Evolutionary conservation across 2,797 vertebrate genomes (phyloP), one percentile per base, ranked within the genome.

Genomic region (Lepidocolaptes lacrymiger): DNA sequence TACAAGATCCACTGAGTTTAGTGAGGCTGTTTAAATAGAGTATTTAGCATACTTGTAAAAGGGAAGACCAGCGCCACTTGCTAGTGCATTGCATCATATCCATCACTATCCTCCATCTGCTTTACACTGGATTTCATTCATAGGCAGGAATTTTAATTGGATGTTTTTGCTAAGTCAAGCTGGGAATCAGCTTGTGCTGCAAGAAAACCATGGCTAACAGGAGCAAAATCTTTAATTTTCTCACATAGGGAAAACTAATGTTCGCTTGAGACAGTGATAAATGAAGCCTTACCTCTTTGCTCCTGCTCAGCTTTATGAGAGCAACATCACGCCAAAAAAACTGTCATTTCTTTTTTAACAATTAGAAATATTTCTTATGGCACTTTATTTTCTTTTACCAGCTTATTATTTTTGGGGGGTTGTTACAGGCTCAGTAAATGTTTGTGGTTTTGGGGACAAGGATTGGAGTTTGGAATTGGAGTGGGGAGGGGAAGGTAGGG

Each of bases 181-280:
- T 81, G 44, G 23, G 32, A 94, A 90, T 11, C 19, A 89, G 55
- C 59, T 84, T 62, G 52, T 91, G 55, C 62, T 85, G 49, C 85
- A 84, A 69, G 75, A 91, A 76, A 51, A 56, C 44, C 58, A 36
- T 66, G 36, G 43, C 87, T 88, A 92, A 75, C 10, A 11, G 78
- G 30, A 92, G 59, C 48, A 93, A 93, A 92, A 78, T 66, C 73
- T 69, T 88, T 32, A 43, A 36, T 89, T 95, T 94, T 86, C n/a
- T 81, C 48, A 15, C 49, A 52, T 13, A 68, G 64, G 44, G 51
- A 78, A 93, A n/a, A 52, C 36, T 79, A 72, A 66, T 81, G 28
- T 62, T 94, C 93, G 37, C 54, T 72, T 67, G 71, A 71, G 81
- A 91, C 75, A 85, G 48, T 91, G 91, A 95, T 73, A 43, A 93